Evolutionary conservation across 1,140 invertebrate genomes (phyloP), one percentile per base, ranked within the genome.

Genomic region (Ceratina calcarata): DNA sequence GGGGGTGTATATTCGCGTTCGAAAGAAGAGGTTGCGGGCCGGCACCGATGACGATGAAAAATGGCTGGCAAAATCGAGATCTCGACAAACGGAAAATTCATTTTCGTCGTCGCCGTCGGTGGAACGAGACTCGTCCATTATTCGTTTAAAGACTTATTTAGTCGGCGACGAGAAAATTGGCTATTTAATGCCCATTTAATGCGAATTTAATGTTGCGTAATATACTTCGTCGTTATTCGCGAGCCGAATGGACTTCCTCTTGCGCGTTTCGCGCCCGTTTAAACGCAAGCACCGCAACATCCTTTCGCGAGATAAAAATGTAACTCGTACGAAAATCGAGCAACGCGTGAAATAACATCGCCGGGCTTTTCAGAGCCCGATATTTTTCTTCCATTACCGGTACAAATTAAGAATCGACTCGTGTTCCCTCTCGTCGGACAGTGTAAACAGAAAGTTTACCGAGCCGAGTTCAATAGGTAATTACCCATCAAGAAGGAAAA

Each of bases 21-120:
- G 27, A 32, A 32, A 32, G 27, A 32, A 32, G 27, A 32, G 27
- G 27, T 32, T 32, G 27, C 27, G 27, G 27, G 27, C 4, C 27
- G 27, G 27, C 2, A 32, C 27, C 27, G 27, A 32, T 22, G 71
- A 72, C 57, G 45, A 64, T 65, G 73, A 82, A 69, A 75, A 86
- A 85, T 77, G 62, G 18, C 62, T 8, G 16, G 57, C n/a, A 45
- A 57, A 84, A 84, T 85, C 77, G 65, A 27, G 53, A 81, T 81
- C 22, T 71, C 51, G 68, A 83, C 69, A 67, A 60, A 73, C 72
- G 64, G 45, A 27, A 71, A 67, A 62, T 66, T 74, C 60, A 80
- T 80, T 80, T 74, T 22, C 37, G 27, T n/a, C 32, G 13, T 32
- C 27, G 27, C 27, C 27, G 27, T 32, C 27, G 27, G 27, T 45